Base-by-base conservation (phyloP, 2,113 vertebrate species). In the Microtus ochrogaster region DNA sequence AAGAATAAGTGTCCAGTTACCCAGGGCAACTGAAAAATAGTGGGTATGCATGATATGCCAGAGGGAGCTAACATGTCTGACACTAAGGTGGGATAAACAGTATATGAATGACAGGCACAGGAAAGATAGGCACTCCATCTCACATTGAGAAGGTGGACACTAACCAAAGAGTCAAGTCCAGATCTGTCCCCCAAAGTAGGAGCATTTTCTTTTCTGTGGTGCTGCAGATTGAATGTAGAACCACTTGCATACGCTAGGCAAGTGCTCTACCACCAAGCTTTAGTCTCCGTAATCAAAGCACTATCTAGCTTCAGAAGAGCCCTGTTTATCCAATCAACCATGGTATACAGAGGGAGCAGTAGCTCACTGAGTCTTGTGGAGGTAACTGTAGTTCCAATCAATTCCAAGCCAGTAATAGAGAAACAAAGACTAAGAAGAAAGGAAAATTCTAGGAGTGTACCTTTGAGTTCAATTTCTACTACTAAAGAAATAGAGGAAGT, bases 391-490 rank as follows among this genome's bases (percentile, higher is more conserved):
- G n/a, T 14, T 90, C 79, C 91, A 87, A 82, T 63, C 76, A 2
- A 92, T 39, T 87, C 30, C n/a, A 13, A 83, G 33, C 49, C 79
- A 95, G 36, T 2, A 89, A 26, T 16, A 89, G 21, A 47, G 13
- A 96, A 94, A 91, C 1, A 6, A 79, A 93, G n/a, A 70, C 41
- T 90, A 36, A 94, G 52, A 93, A 78, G n/a, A 91, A 93, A 95
- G 22, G 26, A 84, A 44, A 26, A 52, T 7, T 63, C 16, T 73
- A 28, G 33, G 36, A 5, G n/a, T 68, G 49, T 28, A 70, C 13
- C 9, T 63, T 76, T 70, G 28, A 77, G 73, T 79, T 79, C n/a
- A 41, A 33, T 39, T n/a, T 9, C 61, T 52, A 47, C 36, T 22
- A 26, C 49, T 79, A 22, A 72, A 81, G 72, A 78, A 22, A 84